Percentiles rank a stretch among this genome's conserved stretches.
Evolutionary conservation across 2,888 invertebrate genomes (phyloP).

Genomic region (Gerris lacustris): DNA sequence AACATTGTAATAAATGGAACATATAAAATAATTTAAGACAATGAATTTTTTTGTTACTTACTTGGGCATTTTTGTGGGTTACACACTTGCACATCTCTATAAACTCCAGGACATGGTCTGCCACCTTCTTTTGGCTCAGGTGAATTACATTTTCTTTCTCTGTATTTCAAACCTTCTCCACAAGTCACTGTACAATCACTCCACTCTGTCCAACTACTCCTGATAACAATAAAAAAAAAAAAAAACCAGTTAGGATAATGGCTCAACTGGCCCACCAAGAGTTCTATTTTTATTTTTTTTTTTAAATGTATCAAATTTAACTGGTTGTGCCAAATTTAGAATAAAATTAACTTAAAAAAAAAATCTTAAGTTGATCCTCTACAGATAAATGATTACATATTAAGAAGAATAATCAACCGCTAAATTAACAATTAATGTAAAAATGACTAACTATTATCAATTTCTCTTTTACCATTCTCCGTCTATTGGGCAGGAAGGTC

Average conservation of each 20-base stretch:
- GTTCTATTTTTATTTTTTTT: neutral
- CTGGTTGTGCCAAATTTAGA: too few relatives aligned
- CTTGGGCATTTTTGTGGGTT: slow-evolving; percentile 35
- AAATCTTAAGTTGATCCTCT: too few relatives aligned
- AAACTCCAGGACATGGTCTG: slow-evolving; percentile 36
- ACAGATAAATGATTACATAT: too few relatives aligned
- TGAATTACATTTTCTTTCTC: slow-evolving; percentile 42
- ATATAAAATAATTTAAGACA: neutral
- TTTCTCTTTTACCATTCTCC: slow-evolving; percentile 34
- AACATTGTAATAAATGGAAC: too few relatives aligned
- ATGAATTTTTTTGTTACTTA: slow-evolving; percentile 18
- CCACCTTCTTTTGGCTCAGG: slow-evolving; percentile 40
- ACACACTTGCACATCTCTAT: slow-evolving; percentile 34
- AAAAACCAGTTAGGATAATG: neutral
- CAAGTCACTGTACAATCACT: slow-evolving; percentile 44
- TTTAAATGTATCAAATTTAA: neutral
- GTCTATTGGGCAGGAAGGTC: slow-evolving; percentile 38
- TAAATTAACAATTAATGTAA: too few relatives aligned
- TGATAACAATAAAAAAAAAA: slow-evolving; percentile 4
- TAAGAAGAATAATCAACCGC: too few relatives aligned
- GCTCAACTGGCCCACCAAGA: too few relatives aligned
- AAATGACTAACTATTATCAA: too few relatives aligned
- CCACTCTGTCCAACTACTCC: slow-evolving; percentile 44
- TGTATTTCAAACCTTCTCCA: slow-evolving; percentile 42
- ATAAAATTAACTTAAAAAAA: too few relatives aligned